Percentiles rank a stretch among this genome's conserved stretches.
Evolutionary conservation across 2,113 vertebrate species (phyloP).

Genomic region (Donacobius atricapilla): DNA sequence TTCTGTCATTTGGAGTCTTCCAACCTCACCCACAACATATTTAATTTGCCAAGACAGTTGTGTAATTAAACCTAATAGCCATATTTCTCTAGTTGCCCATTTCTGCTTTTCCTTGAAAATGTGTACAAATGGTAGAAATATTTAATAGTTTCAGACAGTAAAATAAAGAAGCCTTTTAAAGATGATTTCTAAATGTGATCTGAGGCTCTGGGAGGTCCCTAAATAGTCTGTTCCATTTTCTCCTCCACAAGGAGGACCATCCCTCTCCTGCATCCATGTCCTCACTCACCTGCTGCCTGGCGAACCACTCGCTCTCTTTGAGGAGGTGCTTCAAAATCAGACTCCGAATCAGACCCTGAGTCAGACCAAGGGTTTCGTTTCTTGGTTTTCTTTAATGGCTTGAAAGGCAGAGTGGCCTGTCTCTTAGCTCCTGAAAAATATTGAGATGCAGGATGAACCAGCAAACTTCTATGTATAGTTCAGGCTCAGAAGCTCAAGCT

Average conservation of each 20-base stretch:
- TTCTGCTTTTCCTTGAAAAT: background rate
- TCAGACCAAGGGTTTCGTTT: slow-evolving; percentile 81
- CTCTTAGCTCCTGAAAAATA: slow-evolving; percentile 73
- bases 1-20: background rate
- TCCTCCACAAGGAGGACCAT: background rate
- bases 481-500: background rate
- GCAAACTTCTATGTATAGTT: background rate
- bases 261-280: background rate
- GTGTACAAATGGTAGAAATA: background rate
- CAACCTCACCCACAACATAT: background rate
- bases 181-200: background rate
- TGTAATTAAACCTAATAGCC: background rate
- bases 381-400: slow-evolving; percentile 75
- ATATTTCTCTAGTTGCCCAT: background rate
- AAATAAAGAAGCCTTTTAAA: background rate
- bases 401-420: slow-evolving; percentile 87
- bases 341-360: slow-evolving; percentile 69
- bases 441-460: background rate
- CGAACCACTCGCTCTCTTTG: slow-evolving; percentile 65
- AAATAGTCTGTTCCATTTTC: background rate
- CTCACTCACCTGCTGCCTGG: slow-evolving; percentile 69
- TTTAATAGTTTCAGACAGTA: background rate
- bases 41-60: background rate
- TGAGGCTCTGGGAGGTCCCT: background rate
- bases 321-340: slow-evolving; percentile 67